Conservation (phyloP, 1,140 invertebrate genomes). For the Cyrtorhinus lividipennis region DNA sequence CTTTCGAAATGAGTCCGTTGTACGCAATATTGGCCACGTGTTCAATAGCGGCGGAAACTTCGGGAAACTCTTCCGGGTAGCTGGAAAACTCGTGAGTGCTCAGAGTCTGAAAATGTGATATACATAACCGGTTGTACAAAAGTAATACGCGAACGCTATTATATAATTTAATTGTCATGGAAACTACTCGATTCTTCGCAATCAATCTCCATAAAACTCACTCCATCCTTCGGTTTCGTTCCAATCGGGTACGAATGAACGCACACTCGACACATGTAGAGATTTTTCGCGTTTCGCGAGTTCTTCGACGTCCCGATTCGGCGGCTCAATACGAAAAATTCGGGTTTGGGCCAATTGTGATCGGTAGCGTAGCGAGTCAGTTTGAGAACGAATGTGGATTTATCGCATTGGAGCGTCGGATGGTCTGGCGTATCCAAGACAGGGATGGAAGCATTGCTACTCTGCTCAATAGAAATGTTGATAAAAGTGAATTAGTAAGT, state of each 20-base stretch:
- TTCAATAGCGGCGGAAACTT: background rate
- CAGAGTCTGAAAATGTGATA: background rate
- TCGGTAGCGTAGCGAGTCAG: background rate
- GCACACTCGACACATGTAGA: background rate
- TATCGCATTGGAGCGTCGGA: background rate
- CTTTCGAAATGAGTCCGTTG: background rate
- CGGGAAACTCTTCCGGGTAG: background rate
- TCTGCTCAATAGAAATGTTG: no score
- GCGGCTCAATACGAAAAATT: background rate
- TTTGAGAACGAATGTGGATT: background rate
- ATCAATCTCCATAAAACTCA: no score
- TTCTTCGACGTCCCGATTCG: background rate
- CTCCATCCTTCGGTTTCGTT: no score
- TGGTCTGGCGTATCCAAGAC: no score
- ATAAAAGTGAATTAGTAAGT: no score
- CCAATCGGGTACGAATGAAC: background rate
- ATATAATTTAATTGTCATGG: no score
- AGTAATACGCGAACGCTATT: no score
- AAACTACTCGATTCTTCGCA: no score
- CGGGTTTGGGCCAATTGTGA: background rate
- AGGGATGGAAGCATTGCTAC: no score
- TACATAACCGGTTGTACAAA: no score
- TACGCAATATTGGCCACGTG: background rate
- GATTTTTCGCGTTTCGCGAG: background rate
- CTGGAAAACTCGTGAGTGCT: background rate